Evolutionary conservation across 2,888 invertebrate species (phyloP), one percentile per base, ranked within the genome.

Genomic region (Coremacera marginata): DNA sequence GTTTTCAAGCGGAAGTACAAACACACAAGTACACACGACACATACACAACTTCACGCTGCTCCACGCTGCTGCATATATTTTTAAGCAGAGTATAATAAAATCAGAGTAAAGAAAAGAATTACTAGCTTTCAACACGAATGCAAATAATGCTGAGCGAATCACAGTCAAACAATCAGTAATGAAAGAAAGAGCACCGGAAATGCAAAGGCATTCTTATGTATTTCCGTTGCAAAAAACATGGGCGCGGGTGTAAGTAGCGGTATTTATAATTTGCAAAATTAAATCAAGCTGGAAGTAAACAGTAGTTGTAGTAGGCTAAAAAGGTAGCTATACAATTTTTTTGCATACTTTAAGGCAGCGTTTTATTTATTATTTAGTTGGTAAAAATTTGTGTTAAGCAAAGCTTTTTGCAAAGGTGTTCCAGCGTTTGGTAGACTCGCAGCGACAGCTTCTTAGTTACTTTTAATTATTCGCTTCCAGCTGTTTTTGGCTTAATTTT

Each of bases 1-100:
- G 84, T 84, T 84, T 85, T 63, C 22, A 49, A 63, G 51, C 62
- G 60, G 63, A 51, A 44, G 44, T n/a, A 22, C 49, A 49, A 22
- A 34, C 44, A 63, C 25, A n/a, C 63, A 73, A 5, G 52, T 31
- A 73, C 34, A 63, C 65, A 67, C 57, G 60, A 57, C 16, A 1
- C 22, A 57, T 8, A 7, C 11, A n/a, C 1, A 5, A 31, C 16
- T 16, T 14, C 14, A 44, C 44, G 44, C 44, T 34, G 67, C 16
- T 16, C 3, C 14, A 44, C 44, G 44, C 44, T 34, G 67, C n/a
- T n/a, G n/a, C n/a, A n/a, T 8, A 5, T 63, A 5, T 63, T 63
- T 63, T 9, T 34, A 25, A 51, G 68, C 44, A 14, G 14, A 44
- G 27, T 27, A 27, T 27, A 25, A 49, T 51, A 49, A 19, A 68